Conservation (phyloP, 2,888 invertebrate genomes). For the Drosophila sordidula region DNA sequence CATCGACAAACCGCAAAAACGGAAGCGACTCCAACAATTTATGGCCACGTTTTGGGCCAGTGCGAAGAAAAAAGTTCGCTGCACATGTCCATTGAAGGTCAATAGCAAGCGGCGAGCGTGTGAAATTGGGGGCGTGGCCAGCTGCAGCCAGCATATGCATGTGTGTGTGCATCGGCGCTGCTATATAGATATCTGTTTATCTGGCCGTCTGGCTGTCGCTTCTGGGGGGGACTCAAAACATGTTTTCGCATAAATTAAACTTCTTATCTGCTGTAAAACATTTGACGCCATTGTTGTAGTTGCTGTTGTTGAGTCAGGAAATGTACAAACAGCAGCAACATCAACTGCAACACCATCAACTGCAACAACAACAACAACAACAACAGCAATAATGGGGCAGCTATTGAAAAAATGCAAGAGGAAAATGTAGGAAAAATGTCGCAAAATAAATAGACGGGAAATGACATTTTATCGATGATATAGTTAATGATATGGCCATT, state of each 20-base stretch:
- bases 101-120: constrained; percentile 59
- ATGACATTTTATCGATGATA: constrained; percentile 68
- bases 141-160: constrained; percentile 25
- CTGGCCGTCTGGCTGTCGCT: constrained; percentile 54
- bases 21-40: constrained; percentile 64
- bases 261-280: constrained; percentile 81
- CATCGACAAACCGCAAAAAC: constrained; percentile 68
- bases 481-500: constrained; percentile 63
- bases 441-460: constrained; percentile 61
- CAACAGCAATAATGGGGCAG: constrained; percentile 29
- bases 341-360: constrained; percentile 15
- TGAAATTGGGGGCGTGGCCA: constrained; percentile 62
- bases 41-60: constrained; percentile 56
- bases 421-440: constrained; percentile 39
- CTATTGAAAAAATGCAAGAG: constrained; percentile 19
- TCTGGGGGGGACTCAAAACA: constrained; percentile 67
- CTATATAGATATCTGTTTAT: constrained; percentile 50
- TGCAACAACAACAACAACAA: constrained; percentile 28
- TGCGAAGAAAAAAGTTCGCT: constrained; percentile 47
- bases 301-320: constrained; percentile 55
- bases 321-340: constrained; percentile 43
- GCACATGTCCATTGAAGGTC: constrained; percentile 65
- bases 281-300: constrained; percentile 69
- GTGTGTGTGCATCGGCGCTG: constrained; percentile 3
- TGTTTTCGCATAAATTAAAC: constrained; percentile 83